These are phyloP conservation scores for Egretta garzetta DNA, from an alignment of 2,113 vertebrate species.

Conservation along the genomic window DNA sequence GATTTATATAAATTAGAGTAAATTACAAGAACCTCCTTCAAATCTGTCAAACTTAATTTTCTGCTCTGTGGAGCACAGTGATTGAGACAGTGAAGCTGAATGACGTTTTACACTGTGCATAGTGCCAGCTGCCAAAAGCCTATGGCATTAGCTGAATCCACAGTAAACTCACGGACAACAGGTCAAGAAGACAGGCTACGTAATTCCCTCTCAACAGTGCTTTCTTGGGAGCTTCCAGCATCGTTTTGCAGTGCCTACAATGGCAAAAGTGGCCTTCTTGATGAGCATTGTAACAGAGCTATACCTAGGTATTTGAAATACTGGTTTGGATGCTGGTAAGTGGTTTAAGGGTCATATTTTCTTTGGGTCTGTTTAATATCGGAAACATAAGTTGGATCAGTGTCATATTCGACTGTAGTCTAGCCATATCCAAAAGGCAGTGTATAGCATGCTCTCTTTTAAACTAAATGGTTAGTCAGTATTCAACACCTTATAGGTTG, in stretches of 20 bases:
- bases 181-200: slow-evolving; percentile 36
- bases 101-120: slow-evolving; percentile 65
- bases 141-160: slow-evolving; percentile 49
- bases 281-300: not conserved
- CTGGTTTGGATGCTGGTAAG: not conserved
- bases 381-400: not conserved
- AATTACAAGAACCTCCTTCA: slow-evolving; percentile 65
- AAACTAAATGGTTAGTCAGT: not conserved
- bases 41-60: slow-evolving; percentile 79
- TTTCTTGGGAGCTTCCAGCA: not conserved
- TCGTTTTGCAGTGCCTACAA: not conserved
- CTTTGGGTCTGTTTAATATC: not conserved
- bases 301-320: not conserved
- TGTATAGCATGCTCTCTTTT: not conserved
- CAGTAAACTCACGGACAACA: slow-evolving; percentile 41
- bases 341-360: not conserved
- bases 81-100: slow-evolving; percentile 64
- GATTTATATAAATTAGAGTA: slow-evolving; percentile 71
- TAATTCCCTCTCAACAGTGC: slow-evolving; percentile 34
- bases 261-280: not conserved
- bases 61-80: slow-evolving; percentile 76
- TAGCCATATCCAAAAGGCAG: not conserved
- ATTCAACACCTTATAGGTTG: not conserved
- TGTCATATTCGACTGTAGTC: not conserved
- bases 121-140: slow-evolving; percentile 65